Conservation (phyloP, 2,888 invertebrate species). For the Scaptomyza flava region DNA sequence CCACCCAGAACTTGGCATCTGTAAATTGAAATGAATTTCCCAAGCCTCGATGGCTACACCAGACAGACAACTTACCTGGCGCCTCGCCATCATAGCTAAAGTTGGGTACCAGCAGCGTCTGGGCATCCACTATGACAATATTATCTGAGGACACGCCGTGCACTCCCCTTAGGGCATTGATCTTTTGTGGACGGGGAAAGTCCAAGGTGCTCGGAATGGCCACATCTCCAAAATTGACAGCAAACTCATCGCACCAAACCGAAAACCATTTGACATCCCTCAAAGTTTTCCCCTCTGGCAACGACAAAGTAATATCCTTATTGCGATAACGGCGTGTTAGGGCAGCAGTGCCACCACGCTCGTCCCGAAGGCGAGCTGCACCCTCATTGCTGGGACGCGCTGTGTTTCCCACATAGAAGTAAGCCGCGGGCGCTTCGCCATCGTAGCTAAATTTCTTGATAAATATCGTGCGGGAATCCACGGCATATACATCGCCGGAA, state of each 20-base stretch:
- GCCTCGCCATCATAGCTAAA: conserved; percentile 97
- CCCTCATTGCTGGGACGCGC: conserved; percentile 89
- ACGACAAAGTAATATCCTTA: conserved; percentile 92
- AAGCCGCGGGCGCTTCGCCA: conserved; percentile 96
- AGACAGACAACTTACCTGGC: conserved; percentile 87
- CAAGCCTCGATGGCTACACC: not conserved
- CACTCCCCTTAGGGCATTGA: conserved; percentile 90
- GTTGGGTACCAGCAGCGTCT: conserved; percentile 94
- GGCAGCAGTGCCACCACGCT: conserved; percentile 91
- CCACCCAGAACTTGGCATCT: conserved; percentile 98
- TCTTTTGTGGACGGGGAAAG: conserved; percentile 93
- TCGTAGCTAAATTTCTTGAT: conserved; percentile 95
- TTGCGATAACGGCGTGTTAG: conserved; percentile 90
- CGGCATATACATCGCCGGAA: conserved; percentile 93
- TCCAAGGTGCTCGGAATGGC: conserved; percentile 91
- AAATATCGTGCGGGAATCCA: conserved; percentile 94
- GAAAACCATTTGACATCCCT: conserved; percentile 94
- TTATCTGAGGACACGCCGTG: conserved; percentile 94
- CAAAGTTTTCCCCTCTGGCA: conserved; percentile 94
- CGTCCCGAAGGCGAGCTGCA: conserved; percentile 90
- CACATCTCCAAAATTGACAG: conserved; percentile 96
- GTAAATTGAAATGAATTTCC: conserved; percentile 59
- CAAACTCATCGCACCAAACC: conserved; percentile 95
- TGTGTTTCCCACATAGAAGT: conserved; percentile 93
- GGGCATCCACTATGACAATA: conserved; percentile 95